Percentiles rank a stretch among this genome's conserved stretches.
Evolutionary conservation across 2,888 invertebrate genomes (phyloP).

Genomic region (Lycia hirtaria): DNA sequence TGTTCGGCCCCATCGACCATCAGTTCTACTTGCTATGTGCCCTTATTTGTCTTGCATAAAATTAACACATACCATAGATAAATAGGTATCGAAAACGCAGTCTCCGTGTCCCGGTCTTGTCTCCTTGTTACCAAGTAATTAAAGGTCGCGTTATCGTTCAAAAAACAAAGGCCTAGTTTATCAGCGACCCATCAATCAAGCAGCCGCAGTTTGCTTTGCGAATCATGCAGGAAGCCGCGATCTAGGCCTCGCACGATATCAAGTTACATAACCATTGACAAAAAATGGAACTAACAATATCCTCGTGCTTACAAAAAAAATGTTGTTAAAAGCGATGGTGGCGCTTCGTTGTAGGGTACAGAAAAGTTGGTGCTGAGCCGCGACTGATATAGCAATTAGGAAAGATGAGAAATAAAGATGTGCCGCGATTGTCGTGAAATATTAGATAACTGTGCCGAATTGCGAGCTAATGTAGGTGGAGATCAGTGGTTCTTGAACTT

Average conservation of each 20-base stretch:
- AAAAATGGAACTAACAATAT: background rate
- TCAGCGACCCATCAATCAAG: slow-evolving; percentile 52
- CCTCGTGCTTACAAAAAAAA: background rate
- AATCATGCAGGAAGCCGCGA: slow-evolving; percentile 44
- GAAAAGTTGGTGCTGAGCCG: background rate
- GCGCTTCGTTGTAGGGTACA: background rate
- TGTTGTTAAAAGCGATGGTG: background rate
- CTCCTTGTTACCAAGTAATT: slow-evolving; percentile 31
- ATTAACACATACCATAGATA: no score
- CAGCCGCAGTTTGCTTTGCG: slow-evolving; percentile 50
- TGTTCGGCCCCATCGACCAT: no score
- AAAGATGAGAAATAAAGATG: slow-evolving; percentile 15
- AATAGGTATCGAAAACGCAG: background rate
- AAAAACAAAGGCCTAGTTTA: slow-evolving; percentile 33
- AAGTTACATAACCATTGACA: background rate
- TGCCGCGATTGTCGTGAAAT: slow-evolving; percentile 1
- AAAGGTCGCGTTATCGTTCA: slow-evolving; percentile 47
- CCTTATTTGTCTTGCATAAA: no score
- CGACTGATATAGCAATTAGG: slow-evolving; percentile 8
- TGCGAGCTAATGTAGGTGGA: slow-evolving; percentile 3
- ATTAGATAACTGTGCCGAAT: slow-evolving; percentile 9
- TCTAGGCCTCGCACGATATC: slow-evolving; percentile 17
- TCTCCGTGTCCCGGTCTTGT: background rate
- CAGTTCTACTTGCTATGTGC: no score
- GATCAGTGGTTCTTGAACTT: no score